Conservation (phyloP, 2,888 invertebrate genomes). For the Chalcosyrphus nemorum region DNA sequence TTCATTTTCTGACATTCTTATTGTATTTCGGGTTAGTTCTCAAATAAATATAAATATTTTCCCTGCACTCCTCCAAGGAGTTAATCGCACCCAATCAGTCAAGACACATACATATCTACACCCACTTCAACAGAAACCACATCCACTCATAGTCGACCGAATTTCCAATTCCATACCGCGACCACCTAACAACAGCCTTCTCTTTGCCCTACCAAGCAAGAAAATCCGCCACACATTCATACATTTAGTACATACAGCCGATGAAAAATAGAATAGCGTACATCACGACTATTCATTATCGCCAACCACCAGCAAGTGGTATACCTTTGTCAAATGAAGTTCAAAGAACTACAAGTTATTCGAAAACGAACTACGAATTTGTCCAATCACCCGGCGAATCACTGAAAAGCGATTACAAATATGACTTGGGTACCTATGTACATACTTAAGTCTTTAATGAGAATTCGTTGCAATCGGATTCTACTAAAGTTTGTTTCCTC, state of each 20-base stretch:
- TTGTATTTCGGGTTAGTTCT: too few relatives aligned
- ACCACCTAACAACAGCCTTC: background rate
- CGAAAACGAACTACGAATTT: background rate
- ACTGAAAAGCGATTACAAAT: too few relatives aligned
- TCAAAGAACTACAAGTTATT: background rate
- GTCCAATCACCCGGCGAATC: too few relatives aligned
- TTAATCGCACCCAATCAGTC: background rate
- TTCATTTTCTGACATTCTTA: too few relatives aligned
- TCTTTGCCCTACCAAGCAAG: background rate
- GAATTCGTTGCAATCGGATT: too few relatives aligned
- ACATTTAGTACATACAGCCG: background rate
- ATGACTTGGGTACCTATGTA: too few relatives aligned
- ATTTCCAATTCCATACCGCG: background rate
- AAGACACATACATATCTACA: background rate
- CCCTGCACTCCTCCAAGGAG: background rate
- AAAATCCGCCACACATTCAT: too few relatives aligned
- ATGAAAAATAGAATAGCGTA: background rate
- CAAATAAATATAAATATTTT: background rate
- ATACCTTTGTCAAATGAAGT: background rate
- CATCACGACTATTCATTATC: background rate
- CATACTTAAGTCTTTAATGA: too few relatives aligned
- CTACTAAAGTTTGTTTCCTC: too few relatives aligned
- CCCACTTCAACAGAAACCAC: background rate
- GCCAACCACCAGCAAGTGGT: background rate
- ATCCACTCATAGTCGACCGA: background rate